Evolutionary conservation across 2,113 vertebrate species (phyloP), one percentile per base, ranked within the genome.

Genomic region (Notarius lentiginosus): DNA sequence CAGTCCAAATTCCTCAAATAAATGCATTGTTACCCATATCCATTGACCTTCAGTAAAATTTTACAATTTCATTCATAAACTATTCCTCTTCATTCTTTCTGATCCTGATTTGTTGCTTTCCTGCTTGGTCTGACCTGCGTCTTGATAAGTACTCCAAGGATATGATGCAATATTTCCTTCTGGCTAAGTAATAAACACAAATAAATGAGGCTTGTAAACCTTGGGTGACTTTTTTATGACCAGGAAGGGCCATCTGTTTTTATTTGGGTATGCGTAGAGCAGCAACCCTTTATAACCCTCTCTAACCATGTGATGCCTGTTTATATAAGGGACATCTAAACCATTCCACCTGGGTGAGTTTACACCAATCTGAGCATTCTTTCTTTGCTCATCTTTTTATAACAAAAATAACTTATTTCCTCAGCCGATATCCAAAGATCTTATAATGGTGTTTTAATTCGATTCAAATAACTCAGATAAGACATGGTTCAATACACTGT

Each of bases 211-310:
- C 12, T 58, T 68, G 66, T 86, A 86, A 86, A 81, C 85, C 17
- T 51, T 49, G 34, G 6, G 53, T 27, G 85, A 86, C 17, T 75
- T 86, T 75, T 86, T 87, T 75, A 87, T 4, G 79, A 87, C 51
- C 66, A 60, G 34, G 49, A n/a, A 56, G 65, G n/a, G 86, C 79
- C 86, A 87, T 87, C 86, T 87, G 86, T 75, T 87, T 82, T 63
- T 63, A 82, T 72, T 15, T 0, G 53, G 7, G 79, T 68, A 17
- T 86, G 60, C 10, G n/a, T 76, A 34, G 51, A 60, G 12, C 56
- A 55, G 41, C 30, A 49, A 22, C 65, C 61, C 24, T 68, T 60
- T 56, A 86, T 66, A 73, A 75, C 63, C 86, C 41, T 73, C 86
- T 34, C 56, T 41, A 17, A 73, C 17, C 30, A 11, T 4, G 41